These are phyloP conservation scores for Byasa hedistus DNA, from an alignment of 2,888 invertebrate species.

Conservation along the genomic window DNA sequence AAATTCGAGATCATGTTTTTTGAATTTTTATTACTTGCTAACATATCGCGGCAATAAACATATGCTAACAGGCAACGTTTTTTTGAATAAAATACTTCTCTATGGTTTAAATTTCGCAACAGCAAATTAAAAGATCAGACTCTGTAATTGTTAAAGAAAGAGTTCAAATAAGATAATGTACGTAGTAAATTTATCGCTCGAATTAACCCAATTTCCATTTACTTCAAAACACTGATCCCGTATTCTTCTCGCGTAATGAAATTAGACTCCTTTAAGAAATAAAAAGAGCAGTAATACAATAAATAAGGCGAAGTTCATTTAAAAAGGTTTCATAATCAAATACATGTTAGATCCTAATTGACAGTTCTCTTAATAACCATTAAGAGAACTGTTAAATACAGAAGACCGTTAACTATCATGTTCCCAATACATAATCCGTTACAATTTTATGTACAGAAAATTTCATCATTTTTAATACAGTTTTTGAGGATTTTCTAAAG, in stretches of 20 bases:
- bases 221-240: neutral
- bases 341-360: neutral
- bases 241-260: conserved; percentile 2
- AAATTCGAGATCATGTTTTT: no score
- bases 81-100: no score
- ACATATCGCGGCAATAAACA: no score
- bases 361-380: neutral
- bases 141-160: neutral
- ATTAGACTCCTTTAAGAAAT: conserved; percentile 3
- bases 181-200: conserved; percentile 1
- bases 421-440: neutral
- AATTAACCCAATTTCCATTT: conserved; percentile 12
- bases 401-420: no score
- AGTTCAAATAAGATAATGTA: neutral
- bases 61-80: no score
- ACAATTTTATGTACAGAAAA: no score
- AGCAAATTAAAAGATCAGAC: neutral
- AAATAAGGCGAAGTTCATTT: neutral
- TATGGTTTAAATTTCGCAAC: neutral
- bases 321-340: neutral
- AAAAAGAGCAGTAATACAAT: neutral
- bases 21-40: no score
- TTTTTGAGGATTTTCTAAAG: neutral
- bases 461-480: no score
- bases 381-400: no score